Percentiles rank a stretch among this genome's conserved stretches.
phyloP scores from a whole-genome alignment of 64 coral and sea anemone genomes.

The Montipora capricornis region DNA sequence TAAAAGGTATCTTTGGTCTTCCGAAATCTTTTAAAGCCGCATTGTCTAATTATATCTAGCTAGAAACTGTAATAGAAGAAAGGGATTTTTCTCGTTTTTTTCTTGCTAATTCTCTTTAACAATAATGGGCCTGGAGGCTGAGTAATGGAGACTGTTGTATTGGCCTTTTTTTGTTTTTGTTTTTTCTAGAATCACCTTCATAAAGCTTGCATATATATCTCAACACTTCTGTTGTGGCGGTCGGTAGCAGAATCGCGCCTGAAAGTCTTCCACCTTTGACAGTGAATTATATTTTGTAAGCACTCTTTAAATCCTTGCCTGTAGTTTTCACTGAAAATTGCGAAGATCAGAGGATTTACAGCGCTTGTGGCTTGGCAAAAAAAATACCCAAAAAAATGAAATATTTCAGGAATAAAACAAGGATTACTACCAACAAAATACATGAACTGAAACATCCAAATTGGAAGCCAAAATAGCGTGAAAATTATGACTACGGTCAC shows the following conservation, averaged over 20 bases:
- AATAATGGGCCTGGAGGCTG: too few species aligned
- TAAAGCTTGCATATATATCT: background rate
- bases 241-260: background rate
- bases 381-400: constrained; percentile 73
- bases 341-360: constrained; percentile 57
- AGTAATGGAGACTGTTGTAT: background rate
- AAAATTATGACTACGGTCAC: constrained; percentile 46
- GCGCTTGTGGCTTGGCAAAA: constrained; percentile 64
- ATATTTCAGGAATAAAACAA: background rate
- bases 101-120: too few species aligned
- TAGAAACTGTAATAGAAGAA: too few species aligned
- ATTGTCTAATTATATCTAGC: too few species aligned
- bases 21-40: too few species aligned
- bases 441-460: constrained; percentile 53
- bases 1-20: too few species aligned
- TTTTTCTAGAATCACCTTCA: background rate
- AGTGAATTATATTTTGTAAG: background rate
- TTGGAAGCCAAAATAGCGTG: constrained; percentile 64
- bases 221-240: background rate
- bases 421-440: background rate
- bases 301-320: constrained; percentile 19
- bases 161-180: too few species aligned
- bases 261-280: background rate
- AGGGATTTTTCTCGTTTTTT: too few species aligned
- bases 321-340: constrained; percentile 66